phyloP scores from a whole-genome alignment of 2,797 vertebrate species.

The Microchirus variegatus region DNA sequence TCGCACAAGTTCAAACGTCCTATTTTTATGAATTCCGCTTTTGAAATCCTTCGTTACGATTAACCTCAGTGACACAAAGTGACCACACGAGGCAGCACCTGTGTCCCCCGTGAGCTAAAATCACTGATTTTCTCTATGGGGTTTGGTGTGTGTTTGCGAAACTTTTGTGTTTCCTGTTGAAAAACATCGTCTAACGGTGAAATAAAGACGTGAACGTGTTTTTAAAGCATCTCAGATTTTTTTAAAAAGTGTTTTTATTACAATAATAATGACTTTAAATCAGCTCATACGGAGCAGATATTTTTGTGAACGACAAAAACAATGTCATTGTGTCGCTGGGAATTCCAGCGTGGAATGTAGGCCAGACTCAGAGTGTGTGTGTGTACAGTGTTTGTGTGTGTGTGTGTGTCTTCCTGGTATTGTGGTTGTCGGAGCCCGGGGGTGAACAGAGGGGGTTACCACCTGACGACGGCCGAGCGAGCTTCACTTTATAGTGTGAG shows the following conservation, averaged over 20 bases:
- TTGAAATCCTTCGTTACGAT: not conserved
- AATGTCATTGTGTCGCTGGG: conserved; percentile 29
- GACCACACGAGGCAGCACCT: not conserved
- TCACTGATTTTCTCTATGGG: not conserved
- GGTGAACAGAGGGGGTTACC: conserved; percentile 39
- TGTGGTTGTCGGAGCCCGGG: conserved; percentile 36
- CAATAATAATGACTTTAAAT: not conserved
- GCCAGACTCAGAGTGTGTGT: conserved; percentile 10
- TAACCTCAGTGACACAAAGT: not conserved
- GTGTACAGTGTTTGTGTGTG: no score
- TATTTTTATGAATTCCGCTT: no score
- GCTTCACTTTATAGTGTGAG: conserved; percentile 24
- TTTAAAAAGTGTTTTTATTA: not conserved
- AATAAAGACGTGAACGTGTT: not conserved
- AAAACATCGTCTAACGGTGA: not conserved
- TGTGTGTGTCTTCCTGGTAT: conserved; percentile 56
- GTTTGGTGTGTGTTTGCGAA: no score
- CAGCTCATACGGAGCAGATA: not conserved
- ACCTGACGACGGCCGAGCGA: conserved; percentile 23
- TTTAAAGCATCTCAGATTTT: not conserved
- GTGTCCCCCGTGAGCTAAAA: not conserved
- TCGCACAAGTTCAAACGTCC: no score
- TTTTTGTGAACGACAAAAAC: not conserved
- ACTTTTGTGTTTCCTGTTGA: not conserved
- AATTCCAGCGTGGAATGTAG: conserved; percentile 18